Evolutionary conservation across 2,888 invertebrate species (phyloP), one percentile per base, ranked within the genome.

Genomic region (Trachelus stipa): DNA sequence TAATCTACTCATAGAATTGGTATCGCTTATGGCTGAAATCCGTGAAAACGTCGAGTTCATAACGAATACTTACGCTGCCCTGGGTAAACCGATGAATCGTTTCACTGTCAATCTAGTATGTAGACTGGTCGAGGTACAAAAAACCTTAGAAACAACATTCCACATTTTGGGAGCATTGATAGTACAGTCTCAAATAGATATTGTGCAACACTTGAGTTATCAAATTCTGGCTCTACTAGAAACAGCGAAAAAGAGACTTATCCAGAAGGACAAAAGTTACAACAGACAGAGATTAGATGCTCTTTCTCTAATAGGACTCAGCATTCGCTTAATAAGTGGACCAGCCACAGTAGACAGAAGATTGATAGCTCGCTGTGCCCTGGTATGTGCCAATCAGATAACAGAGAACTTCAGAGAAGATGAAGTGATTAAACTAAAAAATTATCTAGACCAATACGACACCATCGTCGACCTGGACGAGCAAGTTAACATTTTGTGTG

Each of bases 51-150:
- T 93, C n/a, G 91, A 91, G 74, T 92, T 93, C 96, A 96, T 84
- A 88, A 97, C 86, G 92, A 96, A 90, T 93, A 94, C 92, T 93
- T 96, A 87, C 94, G 96, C 85, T 92, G 93, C 94, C 30, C 93
- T 97, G 75, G 94, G 95, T 35, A 94, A 95, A 85, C 96, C 98
- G 4, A 94, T 98, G 92, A 94, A 95, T 0, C 96, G 96, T 90
- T 94, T 94, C 68, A 94, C 95, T 69, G 93, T 97, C 15, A 92
- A 96, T 82, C 93, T 94, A 4, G 92, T 98, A 75, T 98, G 97
- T 92, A 95, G 96, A 87, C 93, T 98, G 34, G 93, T 97, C 77
- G 97, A 98, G 91, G 93, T 97, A 80, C 91, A 98, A 68, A 97
- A 97, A 92, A 94, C 95, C 40, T 93, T 98, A 82, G 95, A 96